These are phyloP conservation scores for Podilymbus podiceps DNA, from an alignment of 2,113 vertebrate genomes.

Conservation along the genomic window DNA sequence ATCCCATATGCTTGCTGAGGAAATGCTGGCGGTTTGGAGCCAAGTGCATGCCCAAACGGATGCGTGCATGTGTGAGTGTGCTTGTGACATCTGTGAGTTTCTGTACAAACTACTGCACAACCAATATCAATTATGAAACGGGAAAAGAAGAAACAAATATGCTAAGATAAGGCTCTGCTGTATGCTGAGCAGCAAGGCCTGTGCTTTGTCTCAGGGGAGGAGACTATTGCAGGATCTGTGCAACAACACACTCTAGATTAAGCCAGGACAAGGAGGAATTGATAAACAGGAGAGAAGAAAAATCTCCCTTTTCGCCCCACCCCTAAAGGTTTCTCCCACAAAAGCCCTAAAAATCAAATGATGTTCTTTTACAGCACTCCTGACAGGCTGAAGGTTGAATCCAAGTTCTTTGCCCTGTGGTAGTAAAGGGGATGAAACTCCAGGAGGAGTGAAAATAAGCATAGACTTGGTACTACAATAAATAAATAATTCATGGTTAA, in stretches of 20 bases:
- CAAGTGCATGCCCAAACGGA: not conserved
- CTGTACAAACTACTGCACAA: not conserved
- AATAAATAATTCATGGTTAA: not conserved
- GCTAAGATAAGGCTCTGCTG: not conserved
- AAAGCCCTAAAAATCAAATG: not conserved
- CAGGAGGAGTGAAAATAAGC: not conserved
- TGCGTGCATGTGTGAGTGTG: not conserved
- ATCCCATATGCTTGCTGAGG: not conserved
- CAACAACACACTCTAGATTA: not conserved
- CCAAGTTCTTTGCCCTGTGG: not conserved
- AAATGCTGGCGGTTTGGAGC: not conserved
- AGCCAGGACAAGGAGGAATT: not conserved
- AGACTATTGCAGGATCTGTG: not conserved
- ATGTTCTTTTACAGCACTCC: not conserved
- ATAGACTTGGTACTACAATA: not conserved
- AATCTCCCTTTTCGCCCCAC: rapidly evolving
- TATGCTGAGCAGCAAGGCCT: not conserved
- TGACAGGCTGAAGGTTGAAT: not conserved
- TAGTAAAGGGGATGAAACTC: not conserved
- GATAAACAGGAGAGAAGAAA: not conserved
- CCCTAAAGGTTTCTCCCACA: not conserved
- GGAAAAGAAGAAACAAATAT: not conserved
- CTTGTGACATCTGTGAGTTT: not conserved
- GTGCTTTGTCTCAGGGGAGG: not conserved
- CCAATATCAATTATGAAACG: not conserved